Base-by-base conservation (phyloP, 2,113 vertebrate genomes). In the Rynchops niger region DNA sequence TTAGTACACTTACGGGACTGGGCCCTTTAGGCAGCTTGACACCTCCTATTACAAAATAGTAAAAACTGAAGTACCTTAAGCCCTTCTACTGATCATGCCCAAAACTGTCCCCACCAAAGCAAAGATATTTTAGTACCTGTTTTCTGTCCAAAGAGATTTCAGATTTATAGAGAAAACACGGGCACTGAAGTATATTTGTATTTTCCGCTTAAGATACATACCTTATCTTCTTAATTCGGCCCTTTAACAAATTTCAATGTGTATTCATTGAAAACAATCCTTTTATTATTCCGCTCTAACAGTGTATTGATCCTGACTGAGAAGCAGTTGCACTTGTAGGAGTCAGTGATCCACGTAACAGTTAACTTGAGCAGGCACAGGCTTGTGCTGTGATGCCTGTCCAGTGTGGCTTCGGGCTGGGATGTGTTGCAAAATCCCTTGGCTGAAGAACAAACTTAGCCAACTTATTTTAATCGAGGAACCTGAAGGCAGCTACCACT, bases 391-490 rank as follows among this genome's bases (percentile, higher is more conserved):
- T 25, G 27, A 65, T 73, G 19, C 14, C 19, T 11, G 12, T 52
- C 53, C 59, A 45, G 21, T 3, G 2, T 2, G 1, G 17, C 26
- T 80, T 62, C 59, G 26, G 26, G 23, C 30, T 56, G 29, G 2
- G 61, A 15, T 21, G 22, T 34, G 25, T 11, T 18, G 25, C 59
- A 30, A 5, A 8, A 1, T 4, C 58, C n/a, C 36, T 52, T 14
- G 6, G 19, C 70, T 56, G 12, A 42, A 66, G 9, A 11, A 79
- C 40, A 71, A 23, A n/a, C 8, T 12, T 50, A 22, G 6, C 11
- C 71, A 59, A 4, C 10, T 55, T 1, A 0, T 78, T 32, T 19
- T 17, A 50, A 34, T 15, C 0, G 1, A 45, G 49, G 6, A 59
- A 10, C 34, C 81, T 52, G 22, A 17, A 62, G 36, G 22, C 40